Percentiles rank a stretch among this genome's conserved stretches.
Evolutionary conservation across 1,140 invertebrate genomes (phyloP).

Genomic region (Popillia japonica): DNA sequence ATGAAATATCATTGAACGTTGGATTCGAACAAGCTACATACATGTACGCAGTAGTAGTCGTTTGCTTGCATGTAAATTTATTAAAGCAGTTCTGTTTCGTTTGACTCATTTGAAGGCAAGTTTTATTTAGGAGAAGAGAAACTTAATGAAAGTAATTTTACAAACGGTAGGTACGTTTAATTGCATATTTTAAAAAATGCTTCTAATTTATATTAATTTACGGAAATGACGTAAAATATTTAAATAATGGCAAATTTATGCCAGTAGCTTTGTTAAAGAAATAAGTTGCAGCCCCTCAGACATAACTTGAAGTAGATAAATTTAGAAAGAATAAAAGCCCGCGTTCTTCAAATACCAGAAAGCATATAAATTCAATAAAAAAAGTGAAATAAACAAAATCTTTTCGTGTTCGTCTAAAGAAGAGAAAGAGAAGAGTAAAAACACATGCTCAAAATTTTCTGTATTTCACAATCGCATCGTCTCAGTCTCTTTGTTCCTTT

Average conservation of each 20-base stretch:
- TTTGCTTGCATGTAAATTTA: not conserved
- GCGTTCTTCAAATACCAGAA: no score
- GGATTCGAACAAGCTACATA: not conserved
- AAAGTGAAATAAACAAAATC: not conserved
- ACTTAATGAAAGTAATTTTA: not conserved
- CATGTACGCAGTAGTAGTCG: not conserved
- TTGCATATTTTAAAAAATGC: no score
- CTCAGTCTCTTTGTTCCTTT: not conserved
- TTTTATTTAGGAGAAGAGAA: not conserved
- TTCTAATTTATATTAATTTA: no score
- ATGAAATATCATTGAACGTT: not conserved
- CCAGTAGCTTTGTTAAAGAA: no score
- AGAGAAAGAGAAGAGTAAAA: not conserved
- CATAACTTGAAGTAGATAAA: no score
- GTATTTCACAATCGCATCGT: not conserved
- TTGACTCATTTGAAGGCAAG: not conserved
- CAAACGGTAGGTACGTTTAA: no score
- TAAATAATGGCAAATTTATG: no score
- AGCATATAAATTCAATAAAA: not conserved
- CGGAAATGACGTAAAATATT: no score
- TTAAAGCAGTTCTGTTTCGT: not conserved
- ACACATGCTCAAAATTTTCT: not conserved
- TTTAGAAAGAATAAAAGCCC: no score
- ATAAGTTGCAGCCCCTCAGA: no score
- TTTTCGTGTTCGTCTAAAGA: not conserved